phyloP scores from a whole-genome alignment of 2,113 vertebrate genomes.

The Hucho hucho region DNA sequence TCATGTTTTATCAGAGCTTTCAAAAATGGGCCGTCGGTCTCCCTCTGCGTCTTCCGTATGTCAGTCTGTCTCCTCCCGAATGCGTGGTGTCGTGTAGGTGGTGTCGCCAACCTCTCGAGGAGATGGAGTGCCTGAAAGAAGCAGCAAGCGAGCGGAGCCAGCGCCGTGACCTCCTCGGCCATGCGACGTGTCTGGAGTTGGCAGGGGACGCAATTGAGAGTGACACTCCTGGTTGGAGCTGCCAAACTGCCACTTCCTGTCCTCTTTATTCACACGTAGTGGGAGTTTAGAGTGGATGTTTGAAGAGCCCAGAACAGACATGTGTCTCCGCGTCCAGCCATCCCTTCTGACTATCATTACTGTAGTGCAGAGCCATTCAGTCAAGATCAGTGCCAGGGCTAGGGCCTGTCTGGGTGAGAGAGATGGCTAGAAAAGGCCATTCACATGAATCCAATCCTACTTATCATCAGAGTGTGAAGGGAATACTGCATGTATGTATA shows the following conservation, averaged over 20 bases:
- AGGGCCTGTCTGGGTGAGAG: slow-evolving; percentile 29
- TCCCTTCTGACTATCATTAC: slow-evolving; percentile 72
- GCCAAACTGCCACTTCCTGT: slow-evolving; percentile 82
- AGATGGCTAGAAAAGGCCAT: not conserved
- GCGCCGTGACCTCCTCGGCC: slow-evolving; percentile 71
- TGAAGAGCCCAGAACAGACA: slow-evolving; percentile 78
- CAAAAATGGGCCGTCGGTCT: slow-evolving; percentile 63
- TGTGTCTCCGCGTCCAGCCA: slow-evolving; percentile 74
- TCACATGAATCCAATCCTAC: not conserved
- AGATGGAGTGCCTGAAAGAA: slow-evolving; percentile 44
- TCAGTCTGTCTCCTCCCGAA: slow-evolving; percentile 64
- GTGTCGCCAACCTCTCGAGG: slow-evolving; percentile 31
- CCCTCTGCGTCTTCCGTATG: slow-evolving; percentile 59
- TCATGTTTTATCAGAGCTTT: slow-evolving; percentile 71
- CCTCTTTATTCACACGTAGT: slow-evolving; percentile 78
- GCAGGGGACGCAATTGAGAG: slow-evolving; percentile 78
- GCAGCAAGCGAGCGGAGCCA: slow-evolving; percentile 38
- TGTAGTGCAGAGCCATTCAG: slow-evolving; percentile 61
- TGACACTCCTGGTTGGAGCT: slow-evolving; percentile 81
- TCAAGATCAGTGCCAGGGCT: slow-evolving; percentile 52
- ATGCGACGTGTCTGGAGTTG: slow-evolving; percentile 70
- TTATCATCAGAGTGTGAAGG: not conserved
- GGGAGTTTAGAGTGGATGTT: slow-evolving; percentile 70
- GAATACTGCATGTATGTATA: not conserved
- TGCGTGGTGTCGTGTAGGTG: slow-evolving; percentile 61